Conservation (phyloP, 2,113 vertebrate genomes). For the Picathartes gymnocephalus region DNA sequence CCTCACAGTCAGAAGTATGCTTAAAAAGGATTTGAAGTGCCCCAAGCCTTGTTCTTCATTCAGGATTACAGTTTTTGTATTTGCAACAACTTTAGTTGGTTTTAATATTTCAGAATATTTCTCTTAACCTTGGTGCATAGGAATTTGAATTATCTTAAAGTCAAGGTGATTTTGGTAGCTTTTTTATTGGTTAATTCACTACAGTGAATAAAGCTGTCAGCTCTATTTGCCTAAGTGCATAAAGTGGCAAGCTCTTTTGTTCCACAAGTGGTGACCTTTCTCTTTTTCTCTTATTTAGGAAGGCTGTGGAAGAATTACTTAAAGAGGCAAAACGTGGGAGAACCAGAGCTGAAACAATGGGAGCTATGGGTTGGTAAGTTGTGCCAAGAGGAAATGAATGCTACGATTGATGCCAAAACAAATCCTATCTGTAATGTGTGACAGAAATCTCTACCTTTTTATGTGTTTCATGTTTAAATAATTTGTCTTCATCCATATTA, state of each 20-base stretch:
- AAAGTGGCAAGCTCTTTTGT: neutral
- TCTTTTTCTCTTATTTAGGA: conserved; percentile 69
- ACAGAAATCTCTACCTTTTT: neutral
- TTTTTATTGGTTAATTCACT: neutral
- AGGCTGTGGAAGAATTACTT: conserved; percentile 93
- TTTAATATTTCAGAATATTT: neutral
- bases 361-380: conserved; percentile 93
- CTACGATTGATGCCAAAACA: neutral
- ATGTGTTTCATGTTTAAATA: neutral
- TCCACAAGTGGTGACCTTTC: neutral
- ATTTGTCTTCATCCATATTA: neutral
- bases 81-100: neutral
- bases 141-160: neutral
- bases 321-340: conserved; percentile 91
- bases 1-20: neutral
- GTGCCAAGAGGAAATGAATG: neutral
- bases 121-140: neutral
- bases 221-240: neutral
- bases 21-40: neutral
- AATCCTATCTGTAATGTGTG: neutral
- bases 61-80: neutral
- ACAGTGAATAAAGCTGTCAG: neutral
- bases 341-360: conserved; percentile 95
- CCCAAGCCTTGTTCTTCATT: neutral
- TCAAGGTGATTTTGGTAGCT: neutral